phyloP scores from a whole-genome alignment of 2,797 vertebrate species.

The Brotula barbata region DNA sequence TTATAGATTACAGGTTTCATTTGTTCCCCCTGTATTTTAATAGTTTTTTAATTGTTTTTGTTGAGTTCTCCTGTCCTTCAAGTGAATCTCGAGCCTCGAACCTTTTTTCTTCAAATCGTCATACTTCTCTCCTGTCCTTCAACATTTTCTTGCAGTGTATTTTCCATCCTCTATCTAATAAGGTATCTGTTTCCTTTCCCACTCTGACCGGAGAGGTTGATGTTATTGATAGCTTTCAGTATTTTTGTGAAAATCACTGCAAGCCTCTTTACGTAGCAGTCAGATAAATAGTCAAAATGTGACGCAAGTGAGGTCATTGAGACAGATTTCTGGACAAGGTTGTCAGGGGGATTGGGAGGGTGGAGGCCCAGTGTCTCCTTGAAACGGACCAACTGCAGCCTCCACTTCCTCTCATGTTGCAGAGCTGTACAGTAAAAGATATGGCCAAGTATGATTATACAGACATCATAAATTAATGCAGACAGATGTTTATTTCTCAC shows the following conservation, averaged over 20 bases:
- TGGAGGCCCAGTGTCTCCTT: constrained; percentile 14
- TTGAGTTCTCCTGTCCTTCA: too few species aligned
- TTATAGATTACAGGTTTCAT: too few species aligned
- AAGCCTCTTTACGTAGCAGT: background rate
- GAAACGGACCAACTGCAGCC: constrained; percentile 15
- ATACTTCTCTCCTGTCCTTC: background rate
- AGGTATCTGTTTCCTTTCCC: constrained; percentile 3
- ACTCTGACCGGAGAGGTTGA: background rate
- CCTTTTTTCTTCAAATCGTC: too few species aligned
- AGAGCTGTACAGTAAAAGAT: background rate
- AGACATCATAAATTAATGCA: too few species aligned
- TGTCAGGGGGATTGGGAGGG: constrained; percentile 1
- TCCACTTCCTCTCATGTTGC: constrained; percentile 4
- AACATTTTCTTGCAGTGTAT: background rate
- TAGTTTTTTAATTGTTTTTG: too few species aligned
- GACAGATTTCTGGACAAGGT: constrained; percentile 19
- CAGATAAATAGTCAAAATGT: constrained; percentile 21
- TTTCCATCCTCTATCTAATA: background rate
- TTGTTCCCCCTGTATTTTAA: too few species aligned
- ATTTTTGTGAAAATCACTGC: background rate
- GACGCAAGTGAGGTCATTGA: constrained; percentile 1
- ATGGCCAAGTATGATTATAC: too few species aligned
- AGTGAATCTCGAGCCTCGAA: too few species aligned
- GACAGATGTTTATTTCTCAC: too few species aligned
- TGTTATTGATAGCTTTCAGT: too few species aligned